These are phyloP conservation scores for Pseudochirops cupreus DNA, from an alignment of 2,797 vertebrate species.

Conservation along the genomic window DNA sequence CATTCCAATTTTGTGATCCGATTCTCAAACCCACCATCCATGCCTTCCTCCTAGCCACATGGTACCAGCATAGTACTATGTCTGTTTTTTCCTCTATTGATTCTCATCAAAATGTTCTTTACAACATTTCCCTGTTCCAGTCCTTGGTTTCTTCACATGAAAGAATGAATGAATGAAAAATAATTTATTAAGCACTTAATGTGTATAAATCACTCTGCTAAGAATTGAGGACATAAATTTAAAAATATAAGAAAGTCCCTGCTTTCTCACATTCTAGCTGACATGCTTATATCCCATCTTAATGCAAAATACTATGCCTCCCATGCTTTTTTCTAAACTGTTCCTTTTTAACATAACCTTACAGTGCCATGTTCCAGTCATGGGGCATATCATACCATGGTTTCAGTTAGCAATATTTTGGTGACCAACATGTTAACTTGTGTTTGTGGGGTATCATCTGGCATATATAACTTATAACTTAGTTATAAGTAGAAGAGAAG, in stretches of 20 bases:
- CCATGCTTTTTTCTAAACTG: not conserved
- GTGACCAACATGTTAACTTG: not conserved
- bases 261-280: not conserved
- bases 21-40: not conserved
- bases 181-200: not conserved
- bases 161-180: not conserved
- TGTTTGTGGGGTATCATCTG: not conserved
- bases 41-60: no score
- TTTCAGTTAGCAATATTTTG: not conserved
- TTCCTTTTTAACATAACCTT: not conserved
- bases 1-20: not conserved
- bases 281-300: not conserved
- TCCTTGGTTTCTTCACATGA: not conserved
- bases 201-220: not conserved
- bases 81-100: not conserved
- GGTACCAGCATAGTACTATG: not conserved
- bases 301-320: not conserved
- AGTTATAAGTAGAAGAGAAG: not conserved
- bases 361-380: not conserved
- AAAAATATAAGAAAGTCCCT: not conserved
- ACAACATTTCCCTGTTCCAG: not conserved
- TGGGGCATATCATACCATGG: not conserved
- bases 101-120: not conserved
- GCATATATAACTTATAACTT: not conserved
- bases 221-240: not conserved